Conservation (phyloP, 1,140 invertebrate species). For the Orussus abietinus region DNA sequence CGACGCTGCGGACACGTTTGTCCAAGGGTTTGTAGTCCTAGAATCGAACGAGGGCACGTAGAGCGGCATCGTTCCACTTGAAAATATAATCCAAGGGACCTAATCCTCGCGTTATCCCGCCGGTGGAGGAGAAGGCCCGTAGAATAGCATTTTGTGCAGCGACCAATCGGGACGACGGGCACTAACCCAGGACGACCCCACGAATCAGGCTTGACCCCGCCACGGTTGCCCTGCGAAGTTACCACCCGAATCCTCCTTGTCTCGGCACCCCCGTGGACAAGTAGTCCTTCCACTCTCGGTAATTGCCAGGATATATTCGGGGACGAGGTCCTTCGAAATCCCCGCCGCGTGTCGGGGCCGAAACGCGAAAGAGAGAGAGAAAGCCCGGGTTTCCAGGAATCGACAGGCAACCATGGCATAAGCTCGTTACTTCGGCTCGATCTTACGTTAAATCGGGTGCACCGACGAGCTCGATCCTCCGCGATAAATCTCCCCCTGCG, state of each 20-base stretch:
- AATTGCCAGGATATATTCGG: conserved; percentile 43
- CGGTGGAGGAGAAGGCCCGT: neutral
- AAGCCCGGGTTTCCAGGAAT: neutral
- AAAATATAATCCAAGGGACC: too few relatives aligned
- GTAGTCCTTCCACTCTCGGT: conserved; percentile 32
- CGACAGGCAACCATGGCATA: conserved; percentile 8
- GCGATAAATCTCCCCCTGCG: conserved; percentile 13
- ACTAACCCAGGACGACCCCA: neutral
- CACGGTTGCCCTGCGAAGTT: too few relatives aligned
- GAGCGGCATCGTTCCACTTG: too few relatives aligned
- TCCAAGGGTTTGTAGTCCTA: too few relatives aligned
- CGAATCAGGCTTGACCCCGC: conserved; percentile 18
- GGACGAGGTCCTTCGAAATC: conserved; percentile 13
- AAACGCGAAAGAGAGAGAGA: conserved; percentile 11
- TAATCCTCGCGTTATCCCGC: conserved; percentile 17
- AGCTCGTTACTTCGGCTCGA: conserved; percentile 28
- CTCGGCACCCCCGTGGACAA: neutral
- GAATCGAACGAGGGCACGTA: too few relatives aligned
- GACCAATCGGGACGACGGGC: conserved; percentile 1
- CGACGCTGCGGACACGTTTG: too few relatives aligned
- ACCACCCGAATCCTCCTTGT: too few relatives aligned
- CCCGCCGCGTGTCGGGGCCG: conserved; percentile 18
- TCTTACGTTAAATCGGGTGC: conserved; percentile 25
- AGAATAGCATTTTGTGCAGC: neutral
- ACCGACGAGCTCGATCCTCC: conserved; percentile 2